phyloP scores from a whole-genome alignment of 2,113 vertebrate genomes.

The Zosterops borbonicus region DNA sequence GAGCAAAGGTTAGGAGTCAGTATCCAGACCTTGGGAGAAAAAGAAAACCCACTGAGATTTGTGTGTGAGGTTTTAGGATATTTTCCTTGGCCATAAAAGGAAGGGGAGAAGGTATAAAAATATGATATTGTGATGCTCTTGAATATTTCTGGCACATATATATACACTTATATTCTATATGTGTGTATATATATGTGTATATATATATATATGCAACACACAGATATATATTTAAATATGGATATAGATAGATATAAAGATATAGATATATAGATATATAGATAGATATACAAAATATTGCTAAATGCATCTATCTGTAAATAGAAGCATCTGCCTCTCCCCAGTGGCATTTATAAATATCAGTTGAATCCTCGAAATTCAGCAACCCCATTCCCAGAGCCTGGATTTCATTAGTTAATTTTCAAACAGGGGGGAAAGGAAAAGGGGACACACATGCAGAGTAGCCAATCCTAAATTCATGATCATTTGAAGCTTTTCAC shows the following conservation, averaged over 20 bases:
- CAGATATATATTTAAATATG: neutral
- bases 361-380: neutral
- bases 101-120: neutral
- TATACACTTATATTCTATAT: neutral
- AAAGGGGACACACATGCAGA: neutral
- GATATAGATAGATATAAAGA: too few species aligned
- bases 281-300: neutral
- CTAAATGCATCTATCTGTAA: neutral
- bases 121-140: neutral
- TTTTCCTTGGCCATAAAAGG: neutral
- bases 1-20: neutral
- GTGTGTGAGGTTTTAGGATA: neutral
- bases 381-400: neutral
- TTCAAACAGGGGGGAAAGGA: neutral
- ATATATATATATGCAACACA: neutral
- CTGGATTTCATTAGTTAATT: neutral
- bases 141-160: neutral
- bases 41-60: neutral
- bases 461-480: neutral
- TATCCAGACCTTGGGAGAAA: neutral
- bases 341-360: neutral
- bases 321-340: neutral
- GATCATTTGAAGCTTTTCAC: neutral
- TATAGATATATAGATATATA: too few species aligned
- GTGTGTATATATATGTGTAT: neutral